Percentiles rank a stretch among this genome's conserved stretches.
Evolutionary conservation across 1,140 invertebrate species (phyloP).

Genomic region (Drosophila dunni): DNA sequence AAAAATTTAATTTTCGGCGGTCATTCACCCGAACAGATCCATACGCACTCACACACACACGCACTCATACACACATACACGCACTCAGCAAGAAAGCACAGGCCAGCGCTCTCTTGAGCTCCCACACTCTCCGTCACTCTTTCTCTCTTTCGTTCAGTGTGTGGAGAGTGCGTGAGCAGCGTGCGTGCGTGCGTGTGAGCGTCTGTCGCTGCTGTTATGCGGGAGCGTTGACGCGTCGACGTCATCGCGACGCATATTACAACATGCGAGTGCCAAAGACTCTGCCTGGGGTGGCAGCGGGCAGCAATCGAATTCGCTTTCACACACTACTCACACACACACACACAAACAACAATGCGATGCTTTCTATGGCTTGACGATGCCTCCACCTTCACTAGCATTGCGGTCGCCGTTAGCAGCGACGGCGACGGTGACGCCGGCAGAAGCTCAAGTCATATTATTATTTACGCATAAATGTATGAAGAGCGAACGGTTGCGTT

Average conservation of each 20-base stretch:
- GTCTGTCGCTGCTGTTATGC: slow-evolving; percentile 32
- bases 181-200: slow-evolving; percentile 22
- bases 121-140: slow-evolving; percentile 8
- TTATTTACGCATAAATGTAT: slow-evolving; percentile 45
- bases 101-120: slow-evolving; percentile 13
- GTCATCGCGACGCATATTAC: slow-evolving; percentile 54
- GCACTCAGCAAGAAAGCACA: slow-evolving; percentile 32
- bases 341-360: slow-evolving; percentile 22
- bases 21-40: slow-evolving; percentile 80
- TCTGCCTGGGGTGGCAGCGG: not conserved
- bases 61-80: slow-evolving; percentile 10
- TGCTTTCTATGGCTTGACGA: slow-evolving; percentile 51
- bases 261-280: slow-evolving; percentile 33
- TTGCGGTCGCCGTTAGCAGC: not conserved
- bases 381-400: slow-evolving; percentile 11
- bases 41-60: slow-evolving; percentile 43
- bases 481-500: slow-evolving; percentile 9
- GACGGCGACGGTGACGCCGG: not conserved
- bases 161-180: slow-evolving; percentile 34
- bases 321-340: slow-evolving; percentile 37
- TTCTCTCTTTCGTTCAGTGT: slow-evolving; percentile 12
- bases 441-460: slow-evolving; percentile 25
- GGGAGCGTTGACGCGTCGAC: slow-evolving; percentile 54
- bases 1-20: slow-evolving; percentile 84
- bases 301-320: slow-evolving; percentile 50